Conservation (phyloP, 2,888 invertebrate genomes). For the Toxonevra muliebris region DNA sequence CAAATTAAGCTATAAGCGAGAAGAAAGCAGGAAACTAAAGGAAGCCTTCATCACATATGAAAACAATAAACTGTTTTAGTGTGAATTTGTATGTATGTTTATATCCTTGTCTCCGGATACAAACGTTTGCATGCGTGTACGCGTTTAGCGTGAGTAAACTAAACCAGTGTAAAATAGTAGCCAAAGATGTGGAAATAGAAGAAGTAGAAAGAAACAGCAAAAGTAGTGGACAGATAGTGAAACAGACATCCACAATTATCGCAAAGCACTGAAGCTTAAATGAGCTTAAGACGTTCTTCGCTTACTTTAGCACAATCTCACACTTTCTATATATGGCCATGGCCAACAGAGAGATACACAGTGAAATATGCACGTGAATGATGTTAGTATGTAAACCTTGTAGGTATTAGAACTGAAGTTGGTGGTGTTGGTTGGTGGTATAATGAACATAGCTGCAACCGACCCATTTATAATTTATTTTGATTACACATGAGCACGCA, state of each 20-base stretch:
- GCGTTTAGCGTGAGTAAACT: too few relatives aligned
- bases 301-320: too few relatives aligned
- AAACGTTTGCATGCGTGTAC: too few relatives aligned
- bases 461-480: not conserved
- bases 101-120: too few relatives aligned
- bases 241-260: not conserved
- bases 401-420: not conserved
- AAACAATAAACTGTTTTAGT: constrained; percentile 8
- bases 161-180: too few relatives aligned
- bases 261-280: constrained; percentile 8
- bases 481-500: not conserved
- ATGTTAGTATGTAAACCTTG: too few relatives aligned
- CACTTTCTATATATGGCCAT: not conserved
- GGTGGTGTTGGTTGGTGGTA: too few relatives aligned
- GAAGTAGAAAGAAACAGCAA: too few relatives aligned
- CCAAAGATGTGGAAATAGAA: too few relatives aligned
- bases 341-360: not conserved
- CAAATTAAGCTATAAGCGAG: constrained; percentile 3
- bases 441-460: not conserved
- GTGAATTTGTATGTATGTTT: too few relatives aligned
- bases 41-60: not conserved
- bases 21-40: constrained; percentile 1
- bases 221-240: not conserved
- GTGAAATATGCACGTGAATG: not conserved
- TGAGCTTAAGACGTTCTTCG: not conserved